phyloP scores from a whole-genome alignment of 2,888 invertebrate species.

The Eupeodes luniger region DNA sequence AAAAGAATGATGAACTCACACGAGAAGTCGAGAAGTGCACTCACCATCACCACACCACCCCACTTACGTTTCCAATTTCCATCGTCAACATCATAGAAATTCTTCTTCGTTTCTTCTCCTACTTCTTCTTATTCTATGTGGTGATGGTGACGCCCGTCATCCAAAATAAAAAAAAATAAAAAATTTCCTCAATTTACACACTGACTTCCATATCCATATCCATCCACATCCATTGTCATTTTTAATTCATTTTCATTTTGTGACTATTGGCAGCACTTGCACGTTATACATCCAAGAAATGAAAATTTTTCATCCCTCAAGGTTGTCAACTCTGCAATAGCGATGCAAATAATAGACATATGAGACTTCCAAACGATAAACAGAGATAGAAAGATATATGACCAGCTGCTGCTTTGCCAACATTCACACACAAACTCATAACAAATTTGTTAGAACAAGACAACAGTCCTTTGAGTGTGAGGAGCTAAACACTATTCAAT shows the following conservation, averaged over 20 bases:
- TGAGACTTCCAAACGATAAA: not conserved
- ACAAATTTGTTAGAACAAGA: not conserved
- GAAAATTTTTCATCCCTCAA: conserved; percentile 61
- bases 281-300: not conserved
- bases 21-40: conserved; percentile 63
- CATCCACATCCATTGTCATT: conserved; percentile 60
- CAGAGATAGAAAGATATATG: conserved; percentile 43
- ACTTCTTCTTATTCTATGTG: conserved; percentile 47
- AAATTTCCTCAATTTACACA: conserved; percentile 66
- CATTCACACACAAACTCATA: conserved; percentile 53
- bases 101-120: conserved; percentile 21
- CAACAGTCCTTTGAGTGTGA: not conserved
- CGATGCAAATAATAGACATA: conserved; percentile 36
- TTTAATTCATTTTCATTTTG: conserved; percentile 28
- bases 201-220: conserved; percentile 62
- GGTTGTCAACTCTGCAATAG: conserved; percentile 64
- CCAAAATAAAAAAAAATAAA: conserved; percentile 28
- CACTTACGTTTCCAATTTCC: conserved; percentile 25
- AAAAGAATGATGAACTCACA: conserved; percentile 74
- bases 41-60: conserved; percentile 31
- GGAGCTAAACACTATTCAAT: not conserved
- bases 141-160: conserved; percentile 76
- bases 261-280: conserved; percentile 56
- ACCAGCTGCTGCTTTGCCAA: conserved; percentile 66
- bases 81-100: conserved; percentile 22